phyloP scores from a whole-genome alignment of 1,140 invertebrate species.

The Trinorchestia longiramus region DNA sequence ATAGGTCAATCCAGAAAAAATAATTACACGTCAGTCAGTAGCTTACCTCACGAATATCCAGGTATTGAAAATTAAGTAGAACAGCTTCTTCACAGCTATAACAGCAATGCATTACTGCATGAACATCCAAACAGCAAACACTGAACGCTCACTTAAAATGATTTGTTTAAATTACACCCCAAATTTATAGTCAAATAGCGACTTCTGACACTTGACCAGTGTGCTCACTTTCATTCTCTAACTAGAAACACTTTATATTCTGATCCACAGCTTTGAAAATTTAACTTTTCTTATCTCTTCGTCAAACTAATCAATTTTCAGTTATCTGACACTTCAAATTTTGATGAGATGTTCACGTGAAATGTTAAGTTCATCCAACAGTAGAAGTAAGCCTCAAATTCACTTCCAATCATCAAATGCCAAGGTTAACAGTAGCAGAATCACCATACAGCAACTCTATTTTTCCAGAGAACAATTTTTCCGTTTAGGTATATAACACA shows the following conservation, averaged over 20 bases:
- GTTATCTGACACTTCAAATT: neutral
- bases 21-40: neutral
- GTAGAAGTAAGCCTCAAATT: neutral
- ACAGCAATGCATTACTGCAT: neutral
- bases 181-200: neutral
- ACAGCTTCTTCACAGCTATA: neutral
- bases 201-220: neutral
- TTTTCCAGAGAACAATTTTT: neutral
- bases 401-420: neutral
- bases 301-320: neutral
- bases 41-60: neutral
- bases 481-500: neutral
- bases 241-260: neutral
- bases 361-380: neutral
- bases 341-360: neutral
- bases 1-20: neutral
- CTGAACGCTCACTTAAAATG: neutral
- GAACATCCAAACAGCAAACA: neutral
- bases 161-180: neutral
- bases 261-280: neutral
- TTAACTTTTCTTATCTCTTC: neutral
- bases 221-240: neutral
- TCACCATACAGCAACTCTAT: neutral
- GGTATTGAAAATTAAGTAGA: neutral
- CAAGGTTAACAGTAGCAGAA: neutral